These are phyloP conservation scores for Corythaixoides concolor DNA, from an alignment of 2,113 vertebrate genomes.

Conservation along the genomic window DNA sequence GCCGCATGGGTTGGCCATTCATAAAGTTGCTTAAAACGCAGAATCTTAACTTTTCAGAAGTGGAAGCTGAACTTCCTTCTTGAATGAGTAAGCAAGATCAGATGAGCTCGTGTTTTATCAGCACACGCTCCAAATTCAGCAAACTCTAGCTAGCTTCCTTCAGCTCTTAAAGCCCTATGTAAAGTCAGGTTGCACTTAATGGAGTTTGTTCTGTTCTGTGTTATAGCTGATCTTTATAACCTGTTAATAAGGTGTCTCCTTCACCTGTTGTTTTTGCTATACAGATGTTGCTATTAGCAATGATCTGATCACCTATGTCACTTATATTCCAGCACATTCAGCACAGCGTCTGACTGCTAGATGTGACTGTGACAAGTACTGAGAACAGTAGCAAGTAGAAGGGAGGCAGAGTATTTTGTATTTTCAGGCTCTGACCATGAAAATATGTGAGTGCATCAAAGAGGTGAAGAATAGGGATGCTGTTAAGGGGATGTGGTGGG, in stretches of 20 bases:
- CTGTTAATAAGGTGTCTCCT: not conserved
- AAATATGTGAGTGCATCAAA: not conserved
- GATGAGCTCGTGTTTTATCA: not conserved
- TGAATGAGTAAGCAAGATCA: not conserved
- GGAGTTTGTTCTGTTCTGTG: not conserved
- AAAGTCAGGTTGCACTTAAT: not conserved
- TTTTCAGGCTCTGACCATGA: conserved; percentile 23
- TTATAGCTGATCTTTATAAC: not conserved
- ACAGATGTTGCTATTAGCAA: conserved; percentile 37
- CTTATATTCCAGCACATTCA: conserved; percentile 15
- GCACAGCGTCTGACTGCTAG: not conserved
- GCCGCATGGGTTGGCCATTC: not conserved
- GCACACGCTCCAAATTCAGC: not conserved
- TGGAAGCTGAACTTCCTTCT: not conserved
- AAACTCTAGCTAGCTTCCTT: not conserved
- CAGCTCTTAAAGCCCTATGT: not conserved
- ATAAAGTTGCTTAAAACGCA: not conserved
- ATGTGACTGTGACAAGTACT: conserved; percentile 7
- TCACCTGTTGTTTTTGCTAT: conserved; percentile 1
- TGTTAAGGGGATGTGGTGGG: not conserved
- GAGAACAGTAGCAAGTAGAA: conserved; percentile 12
- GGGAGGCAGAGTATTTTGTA: not conserved
- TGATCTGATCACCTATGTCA: not conserved
- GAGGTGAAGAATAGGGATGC: not conserved
- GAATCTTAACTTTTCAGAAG: not conserved